Conservation (phyloP, 2,113 vertebrate species). For the Mesembrinibis cayennensis region DNA sequence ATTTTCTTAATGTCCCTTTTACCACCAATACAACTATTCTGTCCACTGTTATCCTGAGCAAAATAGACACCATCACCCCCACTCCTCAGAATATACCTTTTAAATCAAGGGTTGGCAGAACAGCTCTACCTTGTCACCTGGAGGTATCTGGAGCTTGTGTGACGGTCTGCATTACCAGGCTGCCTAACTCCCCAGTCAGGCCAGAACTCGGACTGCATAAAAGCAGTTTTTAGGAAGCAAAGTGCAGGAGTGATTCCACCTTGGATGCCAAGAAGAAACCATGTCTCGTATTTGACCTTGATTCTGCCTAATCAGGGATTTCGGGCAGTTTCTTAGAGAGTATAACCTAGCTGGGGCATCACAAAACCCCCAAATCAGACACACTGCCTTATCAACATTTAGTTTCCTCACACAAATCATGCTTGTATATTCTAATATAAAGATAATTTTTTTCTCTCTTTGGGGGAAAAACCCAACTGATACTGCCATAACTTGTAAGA, state of each 20-base stretch:
- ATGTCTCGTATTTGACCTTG: background rate
- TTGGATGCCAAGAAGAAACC: background rate
- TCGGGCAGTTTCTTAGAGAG: background rate
- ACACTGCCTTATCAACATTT: background rate
- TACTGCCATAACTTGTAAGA: background rate
- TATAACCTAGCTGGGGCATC: background rate
- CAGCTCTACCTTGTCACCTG: background rate
- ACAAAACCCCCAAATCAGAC: background rate
- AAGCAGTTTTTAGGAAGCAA: background rate
- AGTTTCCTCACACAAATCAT: background rate
- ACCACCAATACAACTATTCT: background rate
- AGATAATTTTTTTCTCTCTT: background rate
- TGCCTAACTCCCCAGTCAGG: background rate
- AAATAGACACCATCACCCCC: rapidly evolving
- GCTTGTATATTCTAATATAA: background rate
- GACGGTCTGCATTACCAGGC: background rate
- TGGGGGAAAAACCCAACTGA: background rate
- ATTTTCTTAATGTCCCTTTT: background rate
- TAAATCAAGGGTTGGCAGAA: background rate
- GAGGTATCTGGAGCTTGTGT: background rate
- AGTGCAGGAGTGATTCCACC: background rate
- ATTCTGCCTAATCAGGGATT: background rate
- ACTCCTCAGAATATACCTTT: background rate
- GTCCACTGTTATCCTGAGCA: background rate
- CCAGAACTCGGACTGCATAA: background rate